phyloP scores from a whole-genome alignment of 1,140 invertebrate genomes.

The Tribolium castaneum region DNA sequence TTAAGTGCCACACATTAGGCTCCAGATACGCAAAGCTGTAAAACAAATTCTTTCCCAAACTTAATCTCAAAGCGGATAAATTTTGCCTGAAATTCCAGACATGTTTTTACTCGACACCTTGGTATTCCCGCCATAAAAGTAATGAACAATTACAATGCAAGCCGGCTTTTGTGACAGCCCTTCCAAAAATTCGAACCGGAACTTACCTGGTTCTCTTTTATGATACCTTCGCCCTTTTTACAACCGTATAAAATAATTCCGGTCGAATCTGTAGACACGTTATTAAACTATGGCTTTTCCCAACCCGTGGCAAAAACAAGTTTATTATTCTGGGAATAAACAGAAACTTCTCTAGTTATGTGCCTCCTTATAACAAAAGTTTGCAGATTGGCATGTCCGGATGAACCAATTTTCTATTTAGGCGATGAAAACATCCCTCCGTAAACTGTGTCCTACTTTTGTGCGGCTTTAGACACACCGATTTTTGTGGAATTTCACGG shows the following conservation, averaged over 20 bases:
- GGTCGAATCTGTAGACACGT: not conserved
- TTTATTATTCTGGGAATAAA: conserved; percentile 33
- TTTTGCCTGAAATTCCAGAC: not conserved
- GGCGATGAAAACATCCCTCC: not conserved
- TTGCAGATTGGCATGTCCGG: conserved; percentile 27
- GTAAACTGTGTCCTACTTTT: not conserved
- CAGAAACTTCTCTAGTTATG: conserved; percentile 3
- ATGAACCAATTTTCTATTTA: not conserved
- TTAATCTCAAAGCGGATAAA: not conserved
- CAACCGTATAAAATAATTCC: conserved; percentile 1
- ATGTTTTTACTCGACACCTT: not conserved
- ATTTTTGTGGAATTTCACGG: not conserved
- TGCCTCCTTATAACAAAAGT: conserved; percentile 17
- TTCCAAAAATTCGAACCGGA: conserved; percentile 1
- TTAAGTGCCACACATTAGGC: not conserved
- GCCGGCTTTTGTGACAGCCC: not conserved
- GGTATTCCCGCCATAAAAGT: conserved; percentile 8
- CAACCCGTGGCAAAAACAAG: not conserved
- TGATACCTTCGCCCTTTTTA: not conserved
- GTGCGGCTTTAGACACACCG: not conserved
- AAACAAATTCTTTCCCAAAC: not conserved
- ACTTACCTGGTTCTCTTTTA: conserved; percentile 6
- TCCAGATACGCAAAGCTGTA: not conserved
- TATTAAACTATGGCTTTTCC: conserved; percentile 12
- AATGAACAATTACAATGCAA: conserved; percentile 29